These are phyloP conservation scores for Leptinotarsa texana DNA, from an alignment of 1,140 invertebrate genomes.

Conservation along the genomic window DNA sequence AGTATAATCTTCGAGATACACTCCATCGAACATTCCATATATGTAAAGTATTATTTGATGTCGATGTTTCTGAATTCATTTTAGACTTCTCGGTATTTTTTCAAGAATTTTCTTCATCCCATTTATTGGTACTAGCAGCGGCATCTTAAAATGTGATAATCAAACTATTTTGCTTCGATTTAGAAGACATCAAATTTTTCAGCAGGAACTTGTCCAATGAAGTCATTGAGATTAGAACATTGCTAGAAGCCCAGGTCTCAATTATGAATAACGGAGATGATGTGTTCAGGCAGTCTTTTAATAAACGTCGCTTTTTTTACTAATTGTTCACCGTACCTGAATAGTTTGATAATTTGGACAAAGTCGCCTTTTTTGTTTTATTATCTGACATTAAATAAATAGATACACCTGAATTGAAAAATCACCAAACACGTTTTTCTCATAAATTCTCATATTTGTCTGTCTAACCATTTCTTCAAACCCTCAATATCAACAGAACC, in stretches of 20 bases:
- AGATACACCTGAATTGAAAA: background rate
- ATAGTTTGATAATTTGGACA: no score
- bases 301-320: background rate
- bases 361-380: no score
- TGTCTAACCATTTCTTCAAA: conserved; percentile 68
- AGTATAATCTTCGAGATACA: no score
- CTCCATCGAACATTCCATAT: no score
- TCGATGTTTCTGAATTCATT: background rate
- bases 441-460: conserved; percentile 51
- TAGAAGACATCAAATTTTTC: background rate
- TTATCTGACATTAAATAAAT: background rate
- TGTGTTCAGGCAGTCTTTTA: background rate
- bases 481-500: conserved; percentile 63
- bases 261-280: background rate
- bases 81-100: background rate
- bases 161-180: background rate
- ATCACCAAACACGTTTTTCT: background rate
- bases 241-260: background rate
- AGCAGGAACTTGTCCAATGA: background rate
- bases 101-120: conserved; percentile 5
- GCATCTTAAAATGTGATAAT: background rate
- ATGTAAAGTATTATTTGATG: no score
- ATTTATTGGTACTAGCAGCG: background rate
- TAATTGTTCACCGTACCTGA: no score
- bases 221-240: background rate